Base-by-base conservation (phyloP, 2,113 vertebrate genomes). In the Tonatia bakeri region DNA sequence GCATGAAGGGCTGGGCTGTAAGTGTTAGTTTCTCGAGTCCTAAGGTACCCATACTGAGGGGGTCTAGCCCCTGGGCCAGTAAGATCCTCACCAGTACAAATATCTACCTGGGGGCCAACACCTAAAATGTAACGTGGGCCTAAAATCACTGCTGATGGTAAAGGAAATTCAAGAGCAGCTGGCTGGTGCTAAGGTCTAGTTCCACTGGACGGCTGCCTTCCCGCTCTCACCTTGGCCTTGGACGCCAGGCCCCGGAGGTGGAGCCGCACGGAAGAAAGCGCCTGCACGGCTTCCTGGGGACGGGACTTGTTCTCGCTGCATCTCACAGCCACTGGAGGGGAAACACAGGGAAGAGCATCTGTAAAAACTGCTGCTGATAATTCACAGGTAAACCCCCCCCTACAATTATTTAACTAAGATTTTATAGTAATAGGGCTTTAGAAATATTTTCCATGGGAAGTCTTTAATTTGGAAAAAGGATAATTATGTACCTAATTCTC, bases 231-330 rank as follows among this genome's bases (percentile, higher is more conserved):
- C 99, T 99, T 99, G 76, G 99, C 99, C 99, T 99, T 99, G 84
- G 99, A 98, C 73, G 97, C 97, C 96, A 99, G 98, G 82, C 99
- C 99, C 82, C 98, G 98, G 92, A 99, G 98, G 79, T 98, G 99
- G 96, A 99, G 99, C 14, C 99, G 99, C 95, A 99, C 98, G 38
- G 99, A 99, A 80, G 99, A 99, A 80, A 99, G 98, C 92, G 99
- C 97, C 97, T 99, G 99, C 12, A 99, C 95, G 91, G 99, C 99
- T 98, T 99, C 99, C 96, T 98, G 97, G 56, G 96, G 97, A 96
- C 98, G 99, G 17, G 93, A 96, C 97, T 99, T 99, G 92, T 52
- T 98, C 98, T 98, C 98, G 97, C 99, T 99, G 98, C 99, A 99
- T 91, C 98, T 99, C 93, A 99, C 94, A 92, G 99, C 98, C 98